Evolutionary conservation across 2,113 vertebrate genomes (phyloP), one percentile per base, ranked within the genome.

Genomic region (Grus americana): DNA sequence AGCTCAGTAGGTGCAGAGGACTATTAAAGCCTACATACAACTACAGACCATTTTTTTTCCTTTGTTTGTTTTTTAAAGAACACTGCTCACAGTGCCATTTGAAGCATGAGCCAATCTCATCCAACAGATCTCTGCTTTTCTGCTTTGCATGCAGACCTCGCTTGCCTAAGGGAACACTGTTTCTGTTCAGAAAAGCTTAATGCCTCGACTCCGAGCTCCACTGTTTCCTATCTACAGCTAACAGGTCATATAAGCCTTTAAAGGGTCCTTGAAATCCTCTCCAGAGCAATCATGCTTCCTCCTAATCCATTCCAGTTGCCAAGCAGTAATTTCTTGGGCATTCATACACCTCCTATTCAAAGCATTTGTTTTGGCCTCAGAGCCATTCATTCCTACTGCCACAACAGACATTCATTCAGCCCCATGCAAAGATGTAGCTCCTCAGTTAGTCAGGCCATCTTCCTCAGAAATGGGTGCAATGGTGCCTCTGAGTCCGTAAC

Each of bases 261-360:
- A 89, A 91, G 27, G 29, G 76, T 47, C 80, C 91, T 92, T 74
- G 89, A 97, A 95, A 91, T 55, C 82, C 89, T 91, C 94, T 95
- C 79, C 84, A 95, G 76, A 85, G 80, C 68, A 87, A 89, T 87
- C 73, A 62, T 27, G 89, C 55, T 52, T 91, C 72, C n/a, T 84
- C 83, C 83, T 91, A 90, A 88, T 67, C 91, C 88, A 92, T 71
- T 63, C 59, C 80, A 91, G 76, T 30, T 79, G 86, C 83, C 80
- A 91, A 88, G 83, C 68, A 91, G 52, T 91, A 71, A 92, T 86
- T 93, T 93, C 61, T 88, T 66, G 72, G 79, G 75, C 75, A 84
- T 7, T 95, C 79, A 79, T 22, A 70, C 46, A 50, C 14, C 23
- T 34, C 32, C 78, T 59, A 42, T 47, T 71, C 81, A 67, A 57